Conservation (phyloP, 2,888 invertebrate genomes). For the Nomada ruficornis region DNA sequence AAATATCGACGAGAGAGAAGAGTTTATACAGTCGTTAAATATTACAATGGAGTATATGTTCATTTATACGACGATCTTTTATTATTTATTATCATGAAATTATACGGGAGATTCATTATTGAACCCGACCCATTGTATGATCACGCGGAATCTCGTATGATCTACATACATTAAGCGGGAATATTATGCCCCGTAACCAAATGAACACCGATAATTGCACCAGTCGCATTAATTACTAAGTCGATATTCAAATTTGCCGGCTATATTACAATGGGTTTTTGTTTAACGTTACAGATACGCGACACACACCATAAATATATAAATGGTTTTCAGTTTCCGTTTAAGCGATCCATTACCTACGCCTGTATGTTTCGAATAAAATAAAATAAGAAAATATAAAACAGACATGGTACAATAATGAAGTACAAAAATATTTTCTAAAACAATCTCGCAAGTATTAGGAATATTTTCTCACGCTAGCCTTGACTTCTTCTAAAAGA, state of each 20-base stretch:
- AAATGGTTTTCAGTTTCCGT: conserved; percentile 12
- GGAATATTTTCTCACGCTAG: no score
- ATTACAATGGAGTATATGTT: no score
- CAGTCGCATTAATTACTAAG: conserved; percentile 40
- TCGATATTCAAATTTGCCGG: conserved; percentile 37
- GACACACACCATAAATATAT: conserved; percentile 8
- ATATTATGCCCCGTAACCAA: conserved; percentile 34
- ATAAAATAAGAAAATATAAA: background rate
- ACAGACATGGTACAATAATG: no score
- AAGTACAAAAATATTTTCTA: no score
- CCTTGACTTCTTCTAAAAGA: no score
- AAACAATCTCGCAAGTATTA: no score
- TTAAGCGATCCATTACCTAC: background rate
- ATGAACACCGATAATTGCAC: conserved; percentile 42
- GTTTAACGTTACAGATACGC: conserved; percentile 22
- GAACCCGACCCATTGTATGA: conserved; percentile 4
- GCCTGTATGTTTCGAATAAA: background rate
- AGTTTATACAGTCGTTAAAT: no score
- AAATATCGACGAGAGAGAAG: background rate
- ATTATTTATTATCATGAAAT: conserved; percentile 15
- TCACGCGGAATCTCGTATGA: conserved; percentile 21
- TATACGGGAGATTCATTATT: conserved; percentile 21
- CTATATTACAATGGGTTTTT: conserved; percentile 41
- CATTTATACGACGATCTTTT: background rate
- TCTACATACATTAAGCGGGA: conserved; percentile 29